phyloP scores from a whole-genome alignment of 2,888 invertebrate genomes.

The Ptychoptera contaminata region DNA sequence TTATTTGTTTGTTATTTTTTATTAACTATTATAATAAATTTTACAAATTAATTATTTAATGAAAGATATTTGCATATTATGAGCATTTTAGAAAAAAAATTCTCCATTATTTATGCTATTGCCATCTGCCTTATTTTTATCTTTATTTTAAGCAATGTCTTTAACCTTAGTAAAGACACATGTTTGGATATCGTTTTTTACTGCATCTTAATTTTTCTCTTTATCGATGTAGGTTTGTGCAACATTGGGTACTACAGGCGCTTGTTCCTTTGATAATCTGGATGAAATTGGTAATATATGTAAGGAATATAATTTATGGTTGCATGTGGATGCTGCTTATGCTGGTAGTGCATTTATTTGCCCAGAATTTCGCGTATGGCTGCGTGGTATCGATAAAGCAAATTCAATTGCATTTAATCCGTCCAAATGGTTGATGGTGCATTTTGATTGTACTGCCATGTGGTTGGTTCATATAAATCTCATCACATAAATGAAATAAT shows the following conservation, averaged over 20 bases:
- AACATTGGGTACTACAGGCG: constrained; percentile 91
- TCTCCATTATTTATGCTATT: too few species aligned
- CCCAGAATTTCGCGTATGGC: constrained; percentile 83
- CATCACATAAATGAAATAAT: constrained; percentile 5
- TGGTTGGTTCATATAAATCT: constrained; percentile 47
- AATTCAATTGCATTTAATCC: constrained; percentile 97
- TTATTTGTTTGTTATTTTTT: too few species aligned
- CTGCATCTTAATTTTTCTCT: too few species aligned
- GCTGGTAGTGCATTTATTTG: constrained; percentile 94
- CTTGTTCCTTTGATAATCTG: constrained; percentile 91
- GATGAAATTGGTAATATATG: constrained; percentile 47
- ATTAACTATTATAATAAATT: too few species aligned
- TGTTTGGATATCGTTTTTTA: too few species aligned
- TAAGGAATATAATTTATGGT: constrained; percentile 71
- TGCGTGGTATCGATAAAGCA: constrained; percentile 79
- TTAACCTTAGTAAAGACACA: too few species aligned
- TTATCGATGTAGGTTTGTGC: constrained; percentile 67
- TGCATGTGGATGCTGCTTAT: constrained; percentile 96
- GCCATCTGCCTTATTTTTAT: too few species aligned
- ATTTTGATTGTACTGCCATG: constrained; percentile 98
- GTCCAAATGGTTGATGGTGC: constrained; percentile 97
- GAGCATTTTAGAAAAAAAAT: too few species aligned
- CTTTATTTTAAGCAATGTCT: too few species aligned
- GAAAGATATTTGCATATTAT: too few species aligned
- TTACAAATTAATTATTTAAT: too few species aligned